Evolutionary conservation across 2,113 vertebrate genomes (phyloP).

Genomic region (Rhombomys opimus): DNA sequence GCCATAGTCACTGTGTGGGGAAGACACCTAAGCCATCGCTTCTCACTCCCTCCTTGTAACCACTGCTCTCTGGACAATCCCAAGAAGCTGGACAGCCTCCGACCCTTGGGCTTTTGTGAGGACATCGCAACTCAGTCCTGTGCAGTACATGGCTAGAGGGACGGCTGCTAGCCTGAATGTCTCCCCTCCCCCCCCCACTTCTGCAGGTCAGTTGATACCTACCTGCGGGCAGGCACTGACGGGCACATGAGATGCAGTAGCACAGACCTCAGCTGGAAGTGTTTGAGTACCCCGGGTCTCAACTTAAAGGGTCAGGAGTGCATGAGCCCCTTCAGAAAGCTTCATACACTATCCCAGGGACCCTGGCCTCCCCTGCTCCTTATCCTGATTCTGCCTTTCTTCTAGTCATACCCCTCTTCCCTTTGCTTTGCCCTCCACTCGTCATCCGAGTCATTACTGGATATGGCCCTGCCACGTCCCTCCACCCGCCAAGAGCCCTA

Average conservation of each 20-base stretch:
- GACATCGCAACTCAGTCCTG: not conserved
- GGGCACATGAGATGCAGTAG: not conserved
- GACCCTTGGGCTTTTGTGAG: not conserved
- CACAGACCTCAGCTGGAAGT: not conserved
- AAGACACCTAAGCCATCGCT: not conserved
- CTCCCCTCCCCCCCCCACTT: not conserved
- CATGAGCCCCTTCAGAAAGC: not conserved
- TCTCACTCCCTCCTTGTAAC: not conserved
- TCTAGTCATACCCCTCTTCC: not conserved
- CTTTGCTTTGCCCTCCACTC: not conserved
- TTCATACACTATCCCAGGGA: not conserved
- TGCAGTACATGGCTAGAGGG: not conserved
- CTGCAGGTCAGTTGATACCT: not conserved
- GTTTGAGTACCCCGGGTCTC: not conserved
- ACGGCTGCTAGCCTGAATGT: not conserved
- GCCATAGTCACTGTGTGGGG: not conserved
- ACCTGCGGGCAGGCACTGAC: not conserved
- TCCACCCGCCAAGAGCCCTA: not conserved
- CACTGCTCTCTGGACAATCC: not conserved
- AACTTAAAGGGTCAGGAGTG: not conserved
- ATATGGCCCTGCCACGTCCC: accelerated
- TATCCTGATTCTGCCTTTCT: not conserved
- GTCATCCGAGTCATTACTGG: not conserved
- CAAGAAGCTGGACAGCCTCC: not conserved
- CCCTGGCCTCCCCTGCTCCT: not conserved